Base-by-base conservation (phyloP, 2,888 invertebrate species). In the Pyrocoelia pectoralis region DNA sequence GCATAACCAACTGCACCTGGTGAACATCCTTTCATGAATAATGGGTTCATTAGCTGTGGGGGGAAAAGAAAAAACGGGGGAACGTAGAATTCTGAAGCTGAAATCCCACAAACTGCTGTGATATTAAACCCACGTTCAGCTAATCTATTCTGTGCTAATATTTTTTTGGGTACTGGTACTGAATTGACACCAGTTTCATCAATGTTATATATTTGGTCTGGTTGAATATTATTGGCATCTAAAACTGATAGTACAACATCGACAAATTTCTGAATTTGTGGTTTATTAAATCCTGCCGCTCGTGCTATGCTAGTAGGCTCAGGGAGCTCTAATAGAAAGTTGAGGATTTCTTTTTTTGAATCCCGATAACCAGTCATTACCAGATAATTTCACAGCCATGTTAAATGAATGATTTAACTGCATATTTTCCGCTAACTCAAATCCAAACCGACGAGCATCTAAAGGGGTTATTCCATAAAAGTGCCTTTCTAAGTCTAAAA, bases 41-140 rank as follows among this genome's bases (percentile, higher is more conserved):
- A 24, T 24, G 24, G 4, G 8, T 24, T 24, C 24, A 24, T 48
- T 17, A 3, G 12, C 48, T 8, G 48, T 14, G 14, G 48, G n/a
- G 48, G 2, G 13, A 48, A 48, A 48, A 48, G 48, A 48, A 48
- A 48, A 48, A 48, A 12, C 15, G 48, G 48, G 3, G 48, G 48
- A 48, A 48, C 15, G 48, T 48, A 48, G 48, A 15, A 12, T 15
- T 15, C 15, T 48, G 48, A 9, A 12, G 4, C 13, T 48, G 15
- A 48, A 48, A 48, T 48, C 48, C n/a, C 48, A 48, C 48, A 48
- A 12, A 48, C 48, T 48, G 48, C 48, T 13, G 48, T 48, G 48
- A 48, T 18, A 48, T 48, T 48, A 3, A 48, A 48, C n/a, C 13
- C 48, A n/a, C 6, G 48, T 12, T 48, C 15, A 48, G 48, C 14